Base-by-base conservation (phyloP, 2,888 invertebrate species). In the Desoria tigrina region DNA sequence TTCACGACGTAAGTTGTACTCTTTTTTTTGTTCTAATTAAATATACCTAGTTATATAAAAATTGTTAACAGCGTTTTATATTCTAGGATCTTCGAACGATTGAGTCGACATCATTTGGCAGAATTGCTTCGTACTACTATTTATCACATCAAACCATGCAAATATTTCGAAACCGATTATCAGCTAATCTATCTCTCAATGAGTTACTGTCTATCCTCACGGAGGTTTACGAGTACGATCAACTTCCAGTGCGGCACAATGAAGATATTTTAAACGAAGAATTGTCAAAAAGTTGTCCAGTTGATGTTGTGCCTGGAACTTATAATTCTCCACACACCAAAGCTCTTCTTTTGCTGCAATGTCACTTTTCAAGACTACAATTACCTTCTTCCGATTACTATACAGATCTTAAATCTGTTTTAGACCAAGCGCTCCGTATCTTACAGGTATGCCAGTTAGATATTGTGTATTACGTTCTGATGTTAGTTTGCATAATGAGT, bases 51-150 rank as follows among this genome's bases (percentile, higher is more conserved):
- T 11, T 54, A n/a, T 18, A 54, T 23, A 21, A 45, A 32, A 2
- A 50, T 61, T 9, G 18, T 37, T 21, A 37, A 14, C 21, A 49
- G 7, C n/a, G n/a, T 14, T 49, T 49, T 39, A 16, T 24, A 21
- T n/a, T 75, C 1, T 77, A 88, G 87, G 87, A 88, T 78, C 81
- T 84, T 61, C 83, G 85, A 61, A 83, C 81, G 77, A 79, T 84
- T 80, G 78, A 81, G 78, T 80, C 83, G 7, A 92, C 92, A 0
- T 89, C 94, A 77, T 87, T 92, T 83, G 99, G 98, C 0, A 86
- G 92, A 64, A 92, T 99, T 66, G 89, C 96, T 0, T 97, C 98
- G 0, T 98, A 90, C 81, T 99, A 99, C 83, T 99, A 99, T 81
- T 82, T 99, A 27, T 91, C 92, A 0, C 90, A 98, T 81, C 87